Evolutionary conservation across 2,113 vertebrate species (phyloP).

Genomic region (Callocephalon fimbriatum): DNA sequence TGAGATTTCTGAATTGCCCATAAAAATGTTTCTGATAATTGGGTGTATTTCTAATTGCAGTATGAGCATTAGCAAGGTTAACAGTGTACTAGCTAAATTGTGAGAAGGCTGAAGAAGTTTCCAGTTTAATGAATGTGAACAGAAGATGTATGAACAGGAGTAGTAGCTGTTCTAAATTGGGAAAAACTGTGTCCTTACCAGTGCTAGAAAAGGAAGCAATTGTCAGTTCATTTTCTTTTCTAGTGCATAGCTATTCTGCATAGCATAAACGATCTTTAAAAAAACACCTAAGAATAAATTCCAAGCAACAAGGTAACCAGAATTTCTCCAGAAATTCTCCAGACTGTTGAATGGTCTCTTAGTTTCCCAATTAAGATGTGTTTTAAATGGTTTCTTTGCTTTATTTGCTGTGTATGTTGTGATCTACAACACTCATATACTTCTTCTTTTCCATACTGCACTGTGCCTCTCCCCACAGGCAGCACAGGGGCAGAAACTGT

Average conservation of each 20-base stretch:
- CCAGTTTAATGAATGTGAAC: not conserved
- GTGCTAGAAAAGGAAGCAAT: not conserved
- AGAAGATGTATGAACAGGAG: not conserved
- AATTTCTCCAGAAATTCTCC: not conserved
- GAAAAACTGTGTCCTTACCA: not conserved
- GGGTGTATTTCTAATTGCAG: not conserved
- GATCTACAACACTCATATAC: rapidly evolving
- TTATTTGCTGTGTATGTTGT: not conserved
- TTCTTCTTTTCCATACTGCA: not conserved
- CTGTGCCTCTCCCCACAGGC: not conserved
- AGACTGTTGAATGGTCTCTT: not conserved
- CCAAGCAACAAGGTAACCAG: not conserved
- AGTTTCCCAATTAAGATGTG: not conserved
- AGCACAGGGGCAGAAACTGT: not conserved
- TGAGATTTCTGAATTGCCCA: not conserved
- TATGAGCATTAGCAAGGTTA: not conserved
- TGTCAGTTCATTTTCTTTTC: not conserved
- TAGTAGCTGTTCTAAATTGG: not conserved
- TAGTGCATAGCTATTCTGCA: not conserved
- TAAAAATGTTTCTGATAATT: not conserved
- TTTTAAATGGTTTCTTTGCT: not conserved
- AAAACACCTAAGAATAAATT: not conserved
- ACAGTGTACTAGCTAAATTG: not conserved
- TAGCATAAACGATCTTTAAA: not conserved
- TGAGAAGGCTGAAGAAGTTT: not conserved